Percentiles rank a stretch among this genome's conserved stretches.
Evolutionary conservation across 1,140 invertebrate genomes (phyloP).

Genomic region (Pomphorhynchus laevis): DNA sequence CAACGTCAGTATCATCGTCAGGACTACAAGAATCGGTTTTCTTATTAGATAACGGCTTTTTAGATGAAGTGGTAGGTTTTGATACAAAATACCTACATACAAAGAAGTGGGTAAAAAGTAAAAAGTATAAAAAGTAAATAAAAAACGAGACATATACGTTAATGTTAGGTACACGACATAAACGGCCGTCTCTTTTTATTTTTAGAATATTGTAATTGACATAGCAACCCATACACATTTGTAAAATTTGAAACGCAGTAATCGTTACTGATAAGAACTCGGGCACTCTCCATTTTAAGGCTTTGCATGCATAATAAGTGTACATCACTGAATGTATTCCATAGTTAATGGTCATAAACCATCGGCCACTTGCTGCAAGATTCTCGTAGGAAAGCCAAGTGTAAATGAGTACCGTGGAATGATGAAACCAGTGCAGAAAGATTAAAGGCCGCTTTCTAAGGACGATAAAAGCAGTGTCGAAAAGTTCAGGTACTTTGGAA

Average conservation of each 20-base stretch:
- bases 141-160: no score
- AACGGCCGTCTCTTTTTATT: no score
- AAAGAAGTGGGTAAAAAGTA: no score
- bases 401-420: background rate
- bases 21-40: no score
- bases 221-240: background rate
- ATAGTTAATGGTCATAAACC: background rate
- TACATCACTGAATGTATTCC: background rate
- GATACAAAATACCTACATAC: no score
- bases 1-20: no score
- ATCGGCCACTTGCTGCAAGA: background rate
- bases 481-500: background rate
- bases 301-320: background rate
- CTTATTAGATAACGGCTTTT: no score
- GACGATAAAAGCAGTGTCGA: background rate
- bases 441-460: background rate
- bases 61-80: no score
- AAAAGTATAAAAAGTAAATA: no score
- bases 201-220: background rate
- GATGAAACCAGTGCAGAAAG: background rate
- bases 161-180: no score
- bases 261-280: background rate
- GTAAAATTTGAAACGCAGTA: background rate
- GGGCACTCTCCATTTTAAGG: background rate
- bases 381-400: background rate